phyloP scores from a whole-genome alignment of 2,113 vertebrate species.

The Hemiscyllium ocellatum region DNA sequence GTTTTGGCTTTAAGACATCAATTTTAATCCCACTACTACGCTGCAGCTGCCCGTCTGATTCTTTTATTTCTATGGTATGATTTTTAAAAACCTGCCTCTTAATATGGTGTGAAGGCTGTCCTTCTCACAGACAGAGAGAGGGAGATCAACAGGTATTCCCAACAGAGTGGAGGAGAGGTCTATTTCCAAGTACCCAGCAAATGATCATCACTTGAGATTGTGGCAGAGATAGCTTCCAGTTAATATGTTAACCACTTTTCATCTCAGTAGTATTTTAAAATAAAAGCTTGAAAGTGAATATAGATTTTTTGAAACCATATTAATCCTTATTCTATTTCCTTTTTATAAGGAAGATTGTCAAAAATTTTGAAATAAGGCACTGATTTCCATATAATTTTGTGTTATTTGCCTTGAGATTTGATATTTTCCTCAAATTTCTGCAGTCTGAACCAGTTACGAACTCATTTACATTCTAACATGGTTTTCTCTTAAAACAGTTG shows the following conservation, averaged over 20 bases:
- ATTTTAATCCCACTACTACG: too few species aligned
- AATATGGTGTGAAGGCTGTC: background rate
- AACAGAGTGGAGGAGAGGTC: background rate
- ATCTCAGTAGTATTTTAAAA: background rate
- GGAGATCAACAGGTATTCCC: background rate
- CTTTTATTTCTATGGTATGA: background rate
- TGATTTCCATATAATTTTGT: background rate
- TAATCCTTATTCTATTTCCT: background rate
- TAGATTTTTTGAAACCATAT: background rate
- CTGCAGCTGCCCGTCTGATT: background rate
- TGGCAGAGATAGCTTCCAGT: background rate
- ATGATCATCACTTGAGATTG: background rate
- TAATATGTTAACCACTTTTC: background rate
- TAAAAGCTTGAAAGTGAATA: background rate
- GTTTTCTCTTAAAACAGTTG: background rate
- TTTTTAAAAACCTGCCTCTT: background rate
- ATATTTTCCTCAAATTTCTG: background rate
- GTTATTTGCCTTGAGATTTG: background rate
- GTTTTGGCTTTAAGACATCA: too few species aligned
- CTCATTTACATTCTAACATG: background rate
- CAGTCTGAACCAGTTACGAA: background rate
- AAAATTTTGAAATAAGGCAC: background rate
- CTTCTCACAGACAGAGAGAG: background rate
- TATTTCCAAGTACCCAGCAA: background rate
- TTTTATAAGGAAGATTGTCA: background rate